These are phyloP conservation scores for Herpailurus yagouaroundi DNA, from an alignment of 2,113 vertebrate species.

Conservation along the genomic window DNA sequence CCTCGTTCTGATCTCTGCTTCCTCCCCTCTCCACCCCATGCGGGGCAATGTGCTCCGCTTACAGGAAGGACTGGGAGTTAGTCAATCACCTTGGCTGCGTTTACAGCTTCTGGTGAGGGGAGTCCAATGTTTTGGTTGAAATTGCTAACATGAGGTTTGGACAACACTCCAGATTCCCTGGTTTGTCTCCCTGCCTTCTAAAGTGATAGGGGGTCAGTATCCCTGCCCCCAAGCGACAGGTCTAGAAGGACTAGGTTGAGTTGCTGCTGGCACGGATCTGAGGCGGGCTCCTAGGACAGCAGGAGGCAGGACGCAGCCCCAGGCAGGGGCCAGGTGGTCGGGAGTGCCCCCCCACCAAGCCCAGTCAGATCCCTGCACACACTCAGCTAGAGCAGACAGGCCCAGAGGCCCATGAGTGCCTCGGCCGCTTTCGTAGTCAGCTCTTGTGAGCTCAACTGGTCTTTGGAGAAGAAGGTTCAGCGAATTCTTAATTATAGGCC, in stretches of 20 bases:
- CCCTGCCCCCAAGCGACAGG: background rate
- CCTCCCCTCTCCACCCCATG: background rate
- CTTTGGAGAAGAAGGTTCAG: background rate
- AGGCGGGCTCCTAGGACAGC: background rate
- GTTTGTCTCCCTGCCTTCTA: background rate
- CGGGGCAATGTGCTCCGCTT: background rate
- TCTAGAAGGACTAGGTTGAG: background rate
- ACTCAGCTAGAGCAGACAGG: background rate
- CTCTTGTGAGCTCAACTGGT: background rate
- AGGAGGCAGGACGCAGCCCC: background rate
- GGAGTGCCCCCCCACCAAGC: background rate
- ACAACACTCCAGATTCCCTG: background rate
- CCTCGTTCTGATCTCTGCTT: background rate
- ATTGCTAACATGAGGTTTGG: background rate
- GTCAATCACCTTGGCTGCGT: background rate
- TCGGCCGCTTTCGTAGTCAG: background rate
- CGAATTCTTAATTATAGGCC: slow-evolving; percentile 50
- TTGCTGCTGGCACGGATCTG: background rate
- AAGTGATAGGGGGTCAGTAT: background rate
- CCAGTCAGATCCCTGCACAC: accelerated
- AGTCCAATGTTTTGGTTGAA: background rate
- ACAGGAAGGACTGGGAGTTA: background rate
- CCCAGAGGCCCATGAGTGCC: background rate
- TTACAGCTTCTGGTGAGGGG: background rate
- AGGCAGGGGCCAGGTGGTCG: accelerated